phyloP scores from a whole-genome alignment of 2,888 invertebrate species.

The Leptinotarsa haldemani region DNA sequence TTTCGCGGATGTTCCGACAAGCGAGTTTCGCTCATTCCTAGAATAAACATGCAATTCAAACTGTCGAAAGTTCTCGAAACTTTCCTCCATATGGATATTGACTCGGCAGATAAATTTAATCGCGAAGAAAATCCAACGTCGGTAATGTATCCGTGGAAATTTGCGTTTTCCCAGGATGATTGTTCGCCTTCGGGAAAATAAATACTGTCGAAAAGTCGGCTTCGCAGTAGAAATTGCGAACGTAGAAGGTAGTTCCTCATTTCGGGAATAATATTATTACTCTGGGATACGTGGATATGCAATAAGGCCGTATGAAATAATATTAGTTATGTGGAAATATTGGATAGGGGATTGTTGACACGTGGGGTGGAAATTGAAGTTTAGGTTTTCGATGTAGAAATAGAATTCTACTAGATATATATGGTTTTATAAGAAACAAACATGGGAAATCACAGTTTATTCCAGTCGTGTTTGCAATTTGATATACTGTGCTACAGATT shows the following conservation, averaged over 20 bases:
- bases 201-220: conserved; percentile 12
- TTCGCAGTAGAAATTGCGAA: not conserved
- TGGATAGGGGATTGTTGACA: not conserved
- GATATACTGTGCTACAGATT: too few relatives aligned
- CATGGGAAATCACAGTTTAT: too few relatives aligned
- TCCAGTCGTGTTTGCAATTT: too few relatives aligned
- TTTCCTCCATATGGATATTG: conserved; percentile 33
- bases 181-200: conserved; percentile 25
- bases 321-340: conserved; percentile 6
- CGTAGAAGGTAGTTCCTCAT: not conserved
- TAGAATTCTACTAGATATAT: too few relatives aligned
- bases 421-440: too few relatives aligned
- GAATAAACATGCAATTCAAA: conserved; percentile 31
- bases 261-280: conserved; percentile 13
- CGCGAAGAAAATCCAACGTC: conserved; percentile 32
- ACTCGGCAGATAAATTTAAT: conserved; percentile 35
- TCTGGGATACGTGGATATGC: not conserved
- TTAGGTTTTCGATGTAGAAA: not conserved
- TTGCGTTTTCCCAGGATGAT: conserved; percentile 22
- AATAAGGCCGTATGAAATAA: conserved; percentile 5
- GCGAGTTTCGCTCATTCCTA: conserved; percentile 17
- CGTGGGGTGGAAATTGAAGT: not conserved
- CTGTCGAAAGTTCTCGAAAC: conserved; percentile 14
- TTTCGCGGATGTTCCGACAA: conserved; percentile 11
- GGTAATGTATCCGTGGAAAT: conserved; percentile 33